Conservation (phyloP, 2,113 vertebrate species). For the Echinops telfairi region DNA sequence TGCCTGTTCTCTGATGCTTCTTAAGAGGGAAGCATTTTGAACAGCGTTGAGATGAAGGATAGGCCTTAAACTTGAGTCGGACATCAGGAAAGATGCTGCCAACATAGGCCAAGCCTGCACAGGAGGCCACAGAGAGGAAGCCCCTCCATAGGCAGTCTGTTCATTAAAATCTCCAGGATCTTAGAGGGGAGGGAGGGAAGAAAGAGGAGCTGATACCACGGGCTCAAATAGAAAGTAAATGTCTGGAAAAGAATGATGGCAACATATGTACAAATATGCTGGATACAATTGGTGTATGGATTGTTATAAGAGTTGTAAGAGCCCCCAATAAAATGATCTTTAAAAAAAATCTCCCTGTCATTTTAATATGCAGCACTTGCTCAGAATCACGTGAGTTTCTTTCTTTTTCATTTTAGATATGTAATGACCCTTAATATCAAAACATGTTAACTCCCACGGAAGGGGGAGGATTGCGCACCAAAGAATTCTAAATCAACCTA, state of each 20-base stretch:
- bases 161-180: constrained; percentile 59
- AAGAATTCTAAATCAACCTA: constrained; percentile 60
- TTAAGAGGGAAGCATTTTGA: constrained; percentile 7
- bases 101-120: background rate
- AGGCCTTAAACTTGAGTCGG: background rate
- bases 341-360: background rate
- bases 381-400: constrained; percentile 50
- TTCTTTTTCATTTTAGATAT: constrained; percentile 61
- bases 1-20: background rate
- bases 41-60: background rate
- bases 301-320: too few species aligned
- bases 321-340: too few species aligned
- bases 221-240: too few species aligned
- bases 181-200: too few species aligned
- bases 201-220: too few species aligned
- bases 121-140: background rate
- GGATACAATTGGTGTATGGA: too few species aligned
- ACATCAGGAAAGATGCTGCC: background rate
- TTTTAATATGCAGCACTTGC: constrained; percentile 59
- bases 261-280: too few species aligned
- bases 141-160: background rate
- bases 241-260: too few species aligned
- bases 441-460: constrained; percentile 53
- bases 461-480: background rate
- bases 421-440: constrained; percentile 54